Percentiles rank a stretch among this genome's conserved stretches.
Evolutionary conservation across 2,888 invertebrate genomes (phyloP).

Genomic region (Sycophila texana): DNA sequence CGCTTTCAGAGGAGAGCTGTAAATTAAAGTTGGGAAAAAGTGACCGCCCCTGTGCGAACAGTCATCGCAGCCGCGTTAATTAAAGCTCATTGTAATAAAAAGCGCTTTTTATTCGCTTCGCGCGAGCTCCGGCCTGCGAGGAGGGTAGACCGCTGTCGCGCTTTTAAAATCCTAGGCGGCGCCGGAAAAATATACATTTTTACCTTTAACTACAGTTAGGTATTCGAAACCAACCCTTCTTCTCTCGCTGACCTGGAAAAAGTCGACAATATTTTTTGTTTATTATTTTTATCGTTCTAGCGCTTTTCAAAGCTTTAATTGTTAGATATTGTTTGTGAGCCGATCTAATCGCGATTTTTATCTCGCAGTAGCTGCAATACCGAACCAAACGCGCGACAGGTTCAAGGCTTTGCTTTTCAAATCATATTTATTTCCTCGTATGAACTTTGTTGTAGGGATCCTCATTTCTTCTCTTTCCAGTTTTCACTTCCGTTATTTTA

Average conservation of each 20-base stretch:
- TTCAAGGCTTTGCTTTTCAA: not conserved
- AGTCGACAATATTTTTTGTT: not conserved
- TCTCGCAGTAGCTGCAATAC: not conserved
- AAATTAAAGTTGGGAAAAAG: constrained; percentile 70
- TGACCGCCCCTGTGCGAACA: constrained; percentile 61
- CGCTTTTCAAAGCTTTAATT: constrained; percentile 66
- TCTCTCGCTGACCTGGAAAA: constrained; percentile 39
- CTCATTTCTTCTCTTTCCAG: not conserved
- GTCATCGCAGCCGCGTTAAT: constrained; percentile 69
- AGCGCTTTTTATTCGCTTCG: constrained; percentile 69
- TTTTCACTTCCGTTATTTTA: not conserved
- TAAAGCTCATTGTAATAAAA: constrained; percentile 73
- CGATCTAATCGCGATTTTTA: constrained; percentile 29
- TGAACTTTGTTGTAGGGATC: constrained; percentile 13
- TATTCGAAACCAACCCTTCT: constrained; percentile 54
- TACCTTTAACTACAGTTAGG: constrained; percentile 69
- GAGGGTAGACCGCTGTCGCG: constrained; percentile 14
- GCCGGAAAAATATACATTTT: constrained; percentile 64
- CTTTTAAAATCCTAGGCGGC: constrained; percentile 22
- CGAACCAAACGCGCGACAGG: too few relatives aligned
- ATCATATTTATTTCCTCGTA: constrained; percentile 29
- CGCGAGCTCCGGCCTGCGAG: constrained; percentile 60
- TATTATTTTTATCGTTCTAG: not conserved
- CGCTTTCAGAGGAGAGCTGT: constrained; percentile 65
- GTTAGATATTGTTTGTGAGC: constrained; percentile 54